Evolutionary conservation across 2,113 vertebrate species (phyloP).

Genomic region (Marcusenius ussheri): DNA sequence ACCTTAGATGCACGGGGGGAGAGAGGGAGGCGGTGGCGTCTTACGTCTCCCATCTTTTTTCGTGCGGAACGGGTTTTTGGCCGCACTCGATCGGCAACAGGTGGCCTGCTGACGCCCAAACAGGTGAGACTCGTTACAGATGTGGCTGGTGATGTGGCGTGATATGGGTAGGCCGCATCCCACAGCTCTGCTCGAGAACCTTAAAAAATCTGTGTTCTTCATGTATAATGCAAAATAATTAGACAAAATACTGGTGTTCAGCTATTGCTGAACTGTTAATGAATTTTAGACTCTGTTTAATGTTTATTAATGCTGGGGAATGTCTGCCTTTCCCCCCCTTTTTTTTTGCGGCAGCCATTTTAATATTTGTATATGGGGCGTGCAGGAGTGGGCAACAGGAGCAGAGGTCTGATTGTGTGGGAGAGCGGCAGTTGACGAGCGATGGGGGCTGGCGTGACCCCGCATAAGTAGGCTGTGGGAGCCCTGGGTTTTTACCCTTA

Average conservation of each 20-base stretch:
- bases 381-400: neutral
- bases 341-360: neutral
- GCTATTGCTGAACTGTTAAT: neutral
- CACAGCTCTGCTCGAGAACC: neutral
- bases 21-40: neutral
- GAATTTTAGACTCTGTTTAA: neutral
- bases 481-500: neutral
- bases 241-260: neutral
- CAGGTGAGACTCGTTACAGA: constrained; percentile 16
- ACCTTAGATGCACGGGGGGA: neutral
- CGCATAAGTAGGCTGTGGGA: constrained; percentile 14
- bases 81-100: constrained; percentile 14
- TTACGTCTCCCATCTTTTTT: neutral
- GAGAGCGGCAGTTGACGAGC: constrained; percentile 13
- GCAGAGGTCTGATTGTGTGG: neutral
- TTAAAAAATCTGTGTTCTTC: neutral
- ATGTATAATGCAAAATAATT: neutral
- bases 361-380: neutral
- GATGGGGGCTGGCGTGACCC: constrained; percentile 17
- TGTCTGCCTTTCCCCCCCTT: neutral
- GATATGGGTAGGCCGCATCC: neutral
- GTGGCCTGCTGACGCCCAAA: constrained; percentile 5
- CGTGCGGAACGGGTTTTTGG: constrained; percentile 14
- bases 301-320: neutral
- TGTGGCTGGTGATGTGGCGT: neutral